Evolutionary conservation across 2,888 invertebrate species (phyloP).

Genomic region (Acrobasis repandana): DNA sequence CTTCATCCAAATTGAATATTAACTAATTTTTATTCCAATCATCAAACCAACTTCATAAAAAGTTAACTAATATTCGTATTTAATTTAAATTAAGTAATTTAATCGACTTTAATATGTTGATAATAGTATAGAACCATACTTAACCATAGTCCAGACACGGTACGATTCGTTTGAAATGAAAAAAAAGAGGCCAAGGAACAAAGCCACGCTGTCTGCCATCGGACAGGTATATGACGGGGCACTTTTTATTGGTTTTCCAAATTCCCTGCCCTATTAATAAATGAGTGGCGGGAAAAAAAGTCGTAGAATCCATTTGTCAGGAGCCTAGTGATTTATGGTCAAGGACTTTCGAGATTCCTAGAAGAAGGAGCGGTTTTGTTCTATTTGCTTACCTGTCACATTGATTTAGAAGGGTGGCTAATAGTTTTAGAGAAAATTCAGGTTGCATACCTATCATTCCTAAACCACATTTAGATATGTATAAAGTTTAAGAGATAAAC

Average conservation of each 20-base stretch:
- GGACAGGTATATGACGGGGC: slow-evolving; percentile 83
- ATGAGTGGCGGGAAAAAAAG: slow-evolving; percentile 79
- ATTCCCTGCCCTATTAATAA: slow-evolving; percentile 82
- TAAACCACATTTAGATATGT: slow-evolving; percentile 22
- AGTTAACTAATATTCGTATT: slow-evolving; percentile 32
- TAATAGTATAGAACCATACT: slow-evolving; percentile 36
- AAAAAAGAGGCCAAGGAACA: slow-evolving; percentile 64
- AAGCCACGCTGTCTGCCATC: slow-evolving; percentile 79
- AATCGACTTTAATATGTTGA: slow-evolving; percentile 36
- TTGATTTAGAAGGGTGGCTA: slow-evolving; percentile 71
- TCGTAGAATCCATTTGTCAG: slow-evolving; percentile 82
- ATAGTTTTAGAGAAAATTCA: slow-evolving; percentile 39
- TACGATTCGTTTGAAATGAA: slow-evolving; percentile 48
- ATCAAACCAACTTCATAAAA: slow-evolving; percentile 19
- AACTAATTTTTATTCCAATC: background rate
- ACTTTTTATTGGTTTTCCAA: slow-evolving; percentile 83
- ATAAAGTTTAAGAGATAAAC: no score
- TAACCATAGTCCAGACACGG: slow-evolving; percentile 40
- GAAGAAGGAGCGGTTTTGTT: slow-evolving; percentile 77
- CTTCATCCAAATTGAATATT: background rate
- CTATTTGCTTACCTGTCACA: slow-evolving; percentile 82
- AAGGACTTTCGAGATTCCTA: slow-evolving; percentile 77
- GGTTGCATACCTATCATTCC: slow-evolving; percentile 3
- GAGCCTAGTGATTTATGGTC: slow-evolving; percentile 77
- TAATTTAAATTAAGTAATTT: slow-evolving; percentile 42